Evolutionary conservation across 2,888 invertebrate species (phyloP).

Genomic region (Drosophila mulleri): DNA sequence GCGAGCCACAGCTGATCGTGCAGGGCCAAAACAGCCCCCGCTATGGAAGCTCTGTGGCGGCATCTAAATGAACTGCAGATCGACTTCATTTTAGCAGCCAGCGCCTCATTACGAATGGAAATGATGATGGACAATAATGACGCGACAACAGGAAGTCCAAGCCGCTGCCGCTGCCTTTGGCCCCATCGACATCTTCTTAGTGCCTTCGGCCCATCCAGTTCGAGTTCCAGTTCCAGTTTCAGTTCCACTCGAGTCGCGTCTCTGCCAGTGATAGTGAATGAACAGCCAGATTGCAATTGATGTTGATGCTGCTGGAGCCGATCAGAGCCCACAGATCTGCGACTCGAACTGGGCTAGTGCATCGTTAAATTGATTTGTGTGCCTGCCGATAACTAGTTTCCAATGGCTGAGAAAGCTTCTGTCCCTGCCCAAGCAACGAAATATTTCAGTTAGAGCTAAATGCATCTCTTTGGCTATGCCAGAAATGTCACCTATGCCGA

Average conservation of each 20-base stretch:
- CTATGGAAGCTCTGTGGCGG: constrained; percentile 65
- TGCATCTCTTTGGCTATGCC: constrained; percentile 61
- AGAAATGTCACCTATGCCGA: constrained; percentile 70
- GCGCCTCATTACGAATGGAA: constrained; percentile 82
- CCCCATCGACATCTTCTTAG: constrained; percentile 29
- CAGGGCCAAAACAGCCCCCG: constrained; percentile 60
- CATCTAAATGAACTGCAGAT: constrained; percentile 81
- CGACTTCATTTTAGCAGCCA: constrained; percentile 78
- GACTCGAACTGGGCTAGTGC: constrained; percentile 73
- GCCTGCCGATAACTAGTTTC: constrained; percentile 65
- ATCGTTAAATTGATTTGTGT: constrained; percentile 82
- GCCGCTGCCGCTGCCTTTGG: constrained; percentile 16
- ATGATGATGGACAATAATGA: constrained; percentile 84
- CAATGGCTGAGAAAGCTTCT: constrained; percentile 68
- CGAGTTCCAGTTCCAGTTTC: constrained; percentile 2
- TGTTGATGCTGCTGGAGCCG: constrained; percentile 33
- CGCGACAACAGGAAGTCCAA: constrained; percentile 84
- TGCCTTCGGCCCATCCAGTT: constrained; percentile 21
- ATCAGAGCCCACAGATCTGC: constrained; percentile 32
- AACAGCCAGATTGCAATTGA: constrained; percentile 42
- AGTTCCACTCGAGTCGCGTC: not conserved
- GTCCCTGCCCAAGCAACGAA: constrained; percentile 46
- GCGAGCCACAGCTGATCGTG: constrained; percentile 72
- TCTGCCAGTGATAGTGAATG: constrained; percentile 44
- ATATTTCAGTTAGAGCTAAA: constrained; percentile 57